Evolutionary conservation across 2,113 vertebrate genomes (phyloP), one percentile per base, ranked within the genome.

Genomic region (Upupa epops): DNA sequence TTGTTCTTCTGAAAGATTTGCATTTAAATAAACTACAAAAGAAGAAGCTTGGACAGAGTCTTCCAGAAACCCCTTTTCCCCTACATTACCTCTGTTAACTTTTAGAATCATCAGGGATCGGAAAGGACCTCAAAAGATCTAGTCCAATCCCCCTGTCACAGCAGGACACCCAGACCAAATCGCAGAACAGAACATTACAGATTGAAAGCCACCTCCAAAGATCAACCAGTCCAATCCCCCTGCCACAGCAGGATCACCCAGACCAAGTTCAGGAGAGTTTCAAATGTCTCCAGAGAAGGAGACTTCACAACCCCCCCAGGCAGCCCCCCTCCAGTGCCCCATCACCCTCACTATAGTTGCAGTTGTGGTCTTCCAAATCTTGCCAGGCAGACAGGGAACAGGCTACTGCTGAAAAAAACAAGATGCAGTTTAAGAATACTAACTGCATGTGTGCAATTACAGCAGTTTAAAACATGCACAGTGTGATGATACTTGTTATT

Each of bases 21-120:
- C 88, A 93, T 95, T 95, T 93, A 91, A 96, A 93, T 94, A 94
- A 92, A 83, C 32, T 59, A 88, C 61, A 85, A 91, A 59, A 94
- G 91, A 77, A 81, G 24, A 65, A 63, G 87, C 51, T 48, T 94
- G 82, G 92, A 91, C 91, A 89, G 70, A 72, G 26, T 79, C 55
- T 83, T 75, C 78, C 71, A 83, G 52, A 89, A 85, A 37, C 76
- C 59, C 36, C 31, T 81, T 76, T n/a, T 63, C 22, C 78, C 61
- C 60, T 69, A 71, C 1, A 3, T 87, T 72, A 75, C 68, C 48
- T 89, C 91, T 85, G 89, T 94, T 59, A 87, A 51, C 46, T 65
- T 83, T 52, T 58, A 42, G n/a, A n/a, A n/a, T n/a, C n/a, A n/a
- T n/a, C n/a, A n/a, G n/a, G n/a, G n/a, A n/a, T n/a, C n/a, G n/a